phyloP scores from a whole-genome alignment of 30 jellyfish, hydroid and myxozoan genomes.

The Haliclystus octoradiatus region DNA sequence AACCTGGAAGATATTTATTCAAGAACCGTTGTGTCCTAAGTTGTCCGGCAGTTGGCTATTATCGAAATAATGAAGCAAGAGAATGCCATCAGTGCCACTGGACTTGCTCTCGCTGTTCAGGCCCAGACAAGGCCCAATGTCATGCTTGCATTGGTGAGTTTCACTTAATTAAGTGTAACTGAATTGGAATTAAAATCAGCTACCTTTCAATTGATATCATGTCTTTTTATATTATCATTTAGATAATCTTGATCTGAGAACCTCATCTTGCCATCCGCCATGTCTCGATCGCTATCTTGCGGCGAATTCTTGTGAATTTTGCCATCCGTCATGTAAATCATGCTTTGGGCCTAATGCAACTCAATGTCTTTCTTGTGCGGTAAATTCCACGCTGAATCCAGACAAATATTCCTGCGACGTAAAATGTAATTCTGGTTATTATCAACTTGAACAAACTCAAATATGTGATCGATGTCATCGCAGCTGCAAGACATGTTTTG shows the following conservation, averaged over 20 bases:
- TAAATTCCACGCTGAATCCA: constrained; percentile 15
- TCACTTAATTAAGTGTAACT: too few relatives aligned
- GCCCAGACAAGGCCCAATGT: background rate
- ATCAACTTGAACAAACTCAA: constrained; percentile 18
- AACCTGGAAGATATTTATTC: background rate
- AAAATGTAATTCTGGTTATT: constrained; percentile 46
- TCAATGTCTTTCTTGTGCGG: constrained; percentile 39
- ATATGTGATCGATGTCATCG: constrained; percentile 66
- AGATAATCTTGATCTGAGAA: constrained; percentile 76
- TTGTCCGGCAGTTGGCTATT: background rate
- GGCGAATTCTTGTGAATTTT: constrained; percentile 50
- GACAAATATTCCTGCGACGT: constrained; percentile 26
- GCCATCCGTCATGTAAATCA: constrained; percentile 71
- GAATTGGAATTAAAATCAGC: too few relatives aligned
- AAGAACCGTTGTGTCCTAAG: background rate
- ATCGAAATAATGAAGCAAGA: background rate
- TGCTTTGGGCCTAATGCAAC: constrained; percentile 53
- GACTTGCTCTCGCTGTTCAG: background rate
- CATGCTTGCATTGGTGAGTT: background rate
- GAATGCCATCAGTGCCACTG: background rate
- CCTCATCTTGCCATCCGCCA: constrained; percentile 66
- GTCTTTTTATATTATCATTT: too few relatives aligned
- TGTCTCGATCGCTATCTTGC: constrained; percentile 77
- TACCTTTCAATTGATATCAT: too few relatives aligned
- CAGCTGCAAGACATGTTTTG: constrained; percentile 56